phyloP scores from a whole-genome alignment of 2,888 invertebrate species.

The Apodemia zela region DNA sequence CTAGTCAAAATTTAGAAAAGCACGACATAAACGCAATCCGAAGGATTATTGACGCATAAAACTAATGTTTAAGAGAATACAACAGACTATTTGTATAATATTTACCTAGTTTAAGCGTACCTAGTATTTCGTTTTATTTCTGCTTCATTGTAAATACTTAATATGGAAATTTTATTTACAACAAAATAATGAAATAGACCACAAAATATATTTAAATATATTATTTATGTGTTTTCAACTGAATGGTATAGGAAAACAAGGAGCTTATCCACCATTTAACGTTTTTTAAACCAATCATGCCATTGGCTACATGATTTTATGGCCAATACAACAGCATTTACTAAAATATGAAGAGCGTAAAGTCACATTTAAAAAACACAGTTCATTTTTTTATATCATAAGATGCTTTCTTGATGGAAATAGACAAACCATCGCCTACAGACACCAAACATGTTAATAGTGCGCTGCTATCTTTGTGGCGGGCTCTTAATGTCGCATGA shows the following conservation, averaged over 20 bases:
- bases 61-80: neutral
- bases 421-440: too few relatives aligned
- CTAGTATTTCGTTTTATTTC: neutral
- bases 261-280: too few relatives aligned
- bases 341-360: too few relatives aligned
- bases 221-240: neutral
- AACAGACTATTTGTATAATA: conserved; percentile 2
- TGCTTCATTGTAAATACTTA: neutral
- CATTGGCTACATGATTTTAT: too few relatives aligned
- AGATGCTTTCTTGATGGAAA: too few relatives aligned
- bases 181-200: neutral
- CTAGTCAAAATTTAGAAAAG: conserved; percentile 15
- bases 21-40: neutral
- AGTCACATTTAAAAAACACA: too few relatives aligned
- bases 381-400: too few relatives aligned
- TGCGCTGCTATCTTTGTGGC: too few relatives aligned
- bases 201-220: neutral
- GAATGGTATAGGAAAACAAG: neutral
- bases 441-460: too few relatives aligned
- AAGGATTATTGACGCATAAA: conserved; percentile 8
- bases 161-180: conserved; percentile 6
- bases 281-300: too few relatives aligned
- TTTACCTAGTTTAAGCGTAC: conserved; percentile 10
- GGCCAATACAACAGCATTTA: too few relatives aligned
- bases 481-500: too few relatives aligned